Conservation (phyloP, 2,113 vertebrate species). For the Mellivora capensis region DNA sequence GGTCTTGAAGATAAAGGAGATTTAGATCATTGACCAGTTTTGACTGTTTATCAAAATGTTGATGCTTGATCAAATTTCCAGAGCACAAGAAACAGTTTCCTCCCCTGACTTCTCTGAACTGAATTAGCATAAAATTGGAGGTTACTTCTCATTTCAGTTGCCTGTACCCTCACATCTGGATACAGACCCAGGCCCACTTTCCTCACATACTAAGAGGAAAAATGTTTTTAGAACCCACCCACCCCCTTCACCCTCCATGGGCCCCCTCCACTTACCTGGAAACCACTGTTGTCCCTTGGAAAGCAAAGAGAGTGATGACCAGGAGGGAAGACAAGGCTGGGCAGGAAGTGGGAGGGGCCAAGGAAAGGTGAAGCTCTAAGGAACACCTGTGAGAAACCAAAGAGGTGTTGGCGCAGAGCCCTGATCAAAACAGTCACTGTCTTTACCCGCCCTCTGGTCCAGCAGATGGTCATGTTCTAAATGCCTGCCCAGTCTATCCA, state of each 20-base stretch:
- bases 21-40: neutral
- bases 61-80: neutral
- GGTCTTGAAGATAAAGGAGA: neutral
- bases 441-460: neutral
- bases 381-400: neutral
- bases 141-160: neutral
- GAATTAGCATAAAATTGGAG: neutral
- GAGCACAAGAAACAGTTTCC: neutral
- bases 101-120: neutral
- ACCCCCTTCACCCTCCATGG: neutral
- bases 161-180: neutral
- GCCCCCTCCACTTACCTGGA: constrained; percentile 20
- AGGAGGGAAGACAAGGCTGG: neutral
- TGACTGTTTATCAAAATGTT: neutral
- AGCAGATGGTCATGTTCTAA: neutral
- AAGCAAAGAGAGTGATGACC: neutral
- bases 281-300: neutral
- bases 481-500: neutral
- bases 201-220: neutral
- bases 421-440: neutral
- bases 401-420: neutral
- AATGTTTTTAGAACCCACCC: neutral
- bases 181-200: neutral
- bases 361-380: neutral
- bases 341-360: constrained; percentile 22